Base-by-base conservation (phyloP, 2,797 vertebrate genomes). In the Discoglossus pictus region DNA sequence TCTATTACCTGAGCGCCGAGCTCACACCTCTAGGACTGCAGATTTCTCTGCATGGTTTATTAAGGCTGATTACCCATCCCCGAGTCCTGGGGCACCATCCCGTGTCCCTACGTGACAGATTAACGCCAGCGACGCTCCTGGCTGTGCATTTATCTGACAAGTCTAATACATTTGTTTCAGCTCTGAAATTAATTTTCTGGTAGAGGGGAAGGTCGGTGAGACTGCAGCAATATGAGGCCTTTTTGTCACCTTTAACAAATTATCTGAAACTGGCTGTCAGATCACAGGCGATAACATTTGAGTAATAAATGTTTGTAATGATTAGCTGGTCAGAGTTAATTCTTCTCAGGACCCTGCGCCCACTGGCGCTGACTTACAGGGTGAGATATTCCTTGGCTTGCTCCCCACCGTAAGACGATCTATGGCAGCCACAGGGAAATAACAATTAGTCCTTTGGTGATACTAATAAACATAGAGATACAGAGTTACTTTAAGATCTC, bases 171-270 rank as follows among this genome's bases (percentile, higher is more conserved):
- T 96, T 95, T 93, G 91, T 93, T 95, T 93, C 89, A 86, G 86
- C 88, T 80, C 76, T 86, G 92, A 95, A 95, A 95, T 95, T 93
- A 93, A 95, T 96, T 95, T 93, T 91, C 89, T 92, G 92, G 94
- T 93, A 94, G 91, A 91, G 92, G 93, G 93, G 96, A 98, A 94
- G 95, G 94, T 94, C 94, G 88, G 90, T 86, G 90, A 93, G 25
- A 90, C 61, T 87, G 89, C 81, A 86, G 87, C 82, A 89, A 90
- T 88, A 88, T 85, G 82, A 91, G 91, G 87, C 86, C 79, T 87
- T 87, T 92, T 91, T 93, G 93, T 95, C 92, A 93, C 93, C 89
- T 90, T 91, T 92, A 96, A 94, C 91, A 93, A 96, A 98, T 98
- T 89, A 92, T 89, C 87, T 88, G 86, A 92, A 95, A 94, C 89